A percentile compares a stretch with the other conserved stretches of the same genome.
Conservation (phyloP, 1,140 invertebrate genomes). For the Alviniconcha marisindica region DNA sequence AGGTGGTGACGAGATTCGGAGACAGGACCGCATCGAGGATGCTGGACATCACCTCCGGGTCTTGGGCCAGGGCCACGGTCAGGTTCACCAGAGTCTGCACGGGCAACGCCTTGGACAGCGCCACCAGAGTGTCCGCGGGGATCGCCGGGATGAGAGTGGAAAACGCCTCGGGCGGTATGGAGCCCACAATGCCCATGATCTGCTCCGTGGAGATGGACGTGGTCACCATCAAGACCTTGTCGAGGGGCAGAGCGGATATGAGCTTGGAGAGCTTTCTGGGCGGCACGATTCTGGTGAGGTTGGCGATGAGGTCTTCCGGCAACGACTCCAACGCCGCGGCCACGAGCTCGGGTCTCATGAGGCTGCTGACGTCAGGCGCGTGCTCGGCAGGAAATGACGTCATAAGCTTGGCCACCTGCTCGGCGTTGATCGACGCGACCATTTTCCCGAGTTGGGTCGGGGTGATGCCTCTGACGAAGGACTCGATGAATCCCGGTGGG, state of each 20-base stretch:
- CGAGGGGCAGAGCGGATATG: not conserved
- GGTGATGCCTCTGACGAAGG: not conserved
- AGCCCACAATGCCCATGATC: not conserved
- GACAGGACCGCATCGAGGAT: not conserved
- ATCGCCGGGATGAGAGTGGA: not conserved
- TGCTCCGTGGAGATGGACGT: not conserved
- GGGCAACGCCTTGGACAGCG: not conserved
- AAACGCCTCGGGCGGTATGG: not conserved
- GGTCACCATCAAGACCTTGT: slow-evolving; percentile 4
- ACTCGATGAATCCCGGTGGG: slow-evolving; percentile 27
- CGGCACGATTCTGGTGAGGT: slow-evolving; percentile 10
- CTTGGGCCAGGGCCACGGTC: not conserved
- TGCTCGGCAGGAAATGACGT: slow-evolving; percentile 1
- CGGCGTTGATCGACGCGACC: slow-evolving; percentile 9
- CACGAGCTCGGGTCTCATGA: slow-evolving; percentile 21
- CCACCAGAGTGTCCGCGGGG: not conserved
- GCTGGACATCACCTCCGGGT: not conserved
- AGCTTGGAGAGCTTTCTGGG: slow-evolving; percentile 4
- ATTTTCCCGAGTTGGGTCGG: not conserved
- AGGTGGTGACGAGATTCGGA: not conserved
- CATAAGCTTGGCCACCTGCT: slow-evolving; percentile 37
- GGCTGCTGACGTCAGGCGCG: not conserved
- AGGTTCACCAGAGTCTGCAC: slow-evolving; percentile 20
- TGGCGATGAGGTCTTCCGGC: slow-evolving; percentile 7
- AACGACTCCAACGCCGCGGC: not conserved